Evolutionary conservation across 2,797 vertebrate genomes (phyloP).

Genomic region (Microtus agrestis): DNA sequence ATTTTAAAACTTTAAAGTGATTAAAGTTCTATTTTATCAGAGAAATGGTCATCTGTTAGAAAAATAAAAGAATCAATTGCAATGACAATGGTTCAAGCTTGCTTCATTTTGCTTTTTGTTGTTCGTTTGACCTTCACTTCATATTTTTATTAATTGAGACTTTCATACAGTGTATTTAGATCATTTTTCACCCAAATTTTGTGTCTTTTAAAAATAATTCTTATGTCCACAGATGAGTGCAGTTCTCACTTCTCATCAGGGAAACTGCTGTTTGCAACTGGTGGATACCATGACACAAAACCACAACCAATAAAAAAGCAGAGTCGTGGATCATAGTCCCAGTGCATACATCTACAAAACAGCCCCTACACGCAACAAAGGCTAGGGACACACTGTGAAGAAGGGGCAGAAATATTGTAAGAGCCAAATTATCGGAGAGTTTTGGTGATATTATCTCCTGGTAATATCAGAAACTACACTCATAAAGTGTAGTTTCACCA

Average conservation of each 20-base stretch:
- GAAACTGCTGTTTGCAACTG: background rate
- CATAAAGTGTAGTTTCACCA: background rate
- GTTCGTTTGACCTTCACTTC: background rate
- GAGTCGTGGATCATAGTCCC: background rate
- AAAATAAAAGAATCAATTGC: slow-evolving; percentile 2
- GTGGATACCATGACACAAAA: background rate
- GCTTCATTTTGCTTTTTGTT: background rate
- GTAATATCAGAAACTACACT: background rate
- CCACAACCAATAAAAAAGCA: background rate
- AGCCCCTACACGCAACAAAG: too few species aligned
- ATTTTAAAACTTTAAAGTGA: slow-evolving; percentile 65
- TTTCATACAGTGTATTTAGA: background rate
- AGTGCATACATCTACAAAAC: background rate
- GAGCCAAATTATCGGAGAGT: background rate
- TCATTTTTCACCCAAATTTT: background rate
- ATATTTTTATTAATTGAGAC: background rate
- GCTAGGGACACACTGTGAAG: background rate
- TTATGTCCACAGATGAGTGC: background rate
- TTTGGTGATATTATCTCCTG: background rate
- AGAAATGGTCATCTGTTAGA: slow-evolving; percentile 46
- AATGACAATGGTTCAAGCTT: background rate
- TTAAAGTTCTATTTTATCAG: slow-evolving; percentile 63
- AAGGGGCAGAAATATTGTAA: background rate
- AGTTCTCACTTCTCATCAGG: background rate
- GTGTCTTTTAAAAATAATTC: background rate